These are phyloP conservation scores for Bombus superbus DNA, from an alignment of 1,140 invertebrate species.

Conservation along the genomic window DNA sequence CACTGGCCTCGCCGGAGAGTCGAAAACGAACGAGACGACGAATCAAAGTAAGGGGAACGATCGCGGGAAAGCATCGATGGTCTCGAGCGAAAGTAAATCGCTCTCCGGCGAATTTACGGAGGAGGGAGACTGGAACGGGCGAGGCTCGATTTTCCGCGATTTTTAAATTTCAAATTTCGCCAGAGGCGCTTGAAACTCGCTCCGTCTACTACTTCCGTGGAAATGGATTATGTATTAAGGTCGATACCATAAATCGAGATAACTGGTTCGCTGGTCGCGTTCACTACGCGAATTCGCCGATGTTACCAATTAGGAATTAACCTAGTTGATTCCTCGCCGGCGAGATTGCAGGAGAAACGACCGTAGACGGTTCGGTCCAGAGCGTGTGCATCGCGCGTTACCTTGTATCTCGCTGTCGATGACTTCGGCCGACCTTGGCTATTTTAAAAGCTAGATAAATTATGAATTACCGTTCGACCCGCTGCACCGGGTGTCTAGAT, in stretches of 20 bases:
- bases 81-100: background rate
- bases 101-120: background rate
- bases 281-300: background rate
- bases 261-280: background rate
- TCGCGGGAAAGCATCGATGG: background rate
- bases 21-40: background rate
- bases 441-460: background rate
- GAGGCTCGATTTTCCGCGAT: background rate
- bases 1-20: background rate
- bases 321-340: background rate
- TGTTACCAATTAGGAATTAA: constrained; percentile 20
- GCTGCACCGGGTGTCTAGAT: background rate
- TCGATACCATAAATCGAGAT: constrained; percentile 23
- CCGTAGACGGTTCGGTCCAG: background rate
- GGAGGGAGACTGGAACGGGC: background rate
- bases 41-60: background rate
- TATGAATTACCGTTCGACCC: background rate
- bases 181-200: too few relatives aligned
- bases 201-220: background rate
- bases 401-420: too few relatives aligned
- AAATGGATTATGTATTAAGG: constrained; percentile 29
- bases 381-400: background rate
- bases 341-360: background rate
- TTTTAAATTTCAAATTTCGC: constrained; percentile 1
- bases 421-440: background rate